Base-by-base conservation (phyloP, 1,140 invertebrate species). In the Hestina assimilis region DNA sequence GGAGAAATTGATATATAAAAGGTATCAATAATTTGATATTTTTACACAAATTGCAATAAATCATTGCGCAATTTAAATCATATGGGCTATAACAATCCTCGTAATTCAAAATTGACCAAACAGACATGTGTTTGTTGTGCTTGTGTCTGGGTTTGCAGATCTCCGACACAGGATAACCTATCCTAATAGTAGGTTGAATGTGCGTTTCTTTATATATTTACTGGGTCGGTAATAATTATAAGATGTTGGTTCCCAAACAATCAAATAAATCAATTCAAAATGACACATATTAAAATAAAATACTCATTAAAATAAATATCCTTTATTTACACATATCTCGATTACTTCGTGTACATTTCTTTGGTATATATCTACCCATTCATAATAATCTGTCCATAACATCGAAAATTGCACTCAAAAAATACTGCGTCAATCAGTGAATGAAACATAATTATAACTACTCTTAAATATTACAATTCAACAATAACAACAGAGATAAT, bases 331-430 rank as follows among this genome's bases (percentile, higher is more conserved):
- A 81, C 66, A 71, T 52, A 65, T 70, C n/a, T 69, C 63, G 59
- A 67, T 70, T 71, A 69, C 62, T 65, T 75, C 79, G 72, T 79
- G 72, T 79, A 79, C 73, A 80, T 65, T 58, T 84, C 83, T 86
- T 86, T 86, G 81, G 83, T 72, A 77, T 83, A 69, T n/a, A 72
- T 67, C 80, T 86, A 83, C 76, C 68, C 77, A 76, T 72, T 69
- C 58, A 53, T 61, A n/a, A 60, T 61, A 31, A 75, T 47, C 28
- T 69, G 64, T 68, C 62, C 63, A 64, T 56, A 74, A 63, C 60
- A 66, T 70, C 69, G 50, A 66, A 68, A 77, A 86, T 86, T 86
- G 80, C 82, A 86, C 80, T 80, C 72, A 59, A 69, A 82, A 81
- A 83, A 86, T 83, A 85, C 77, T 81, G 81, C 57, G 56, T 74